A percentile compares a stretch with the other conserved stretches of the same genome.
Conservation (phyloP, 1,140 invertebrate species). For the Cydia splendana region DNA sequence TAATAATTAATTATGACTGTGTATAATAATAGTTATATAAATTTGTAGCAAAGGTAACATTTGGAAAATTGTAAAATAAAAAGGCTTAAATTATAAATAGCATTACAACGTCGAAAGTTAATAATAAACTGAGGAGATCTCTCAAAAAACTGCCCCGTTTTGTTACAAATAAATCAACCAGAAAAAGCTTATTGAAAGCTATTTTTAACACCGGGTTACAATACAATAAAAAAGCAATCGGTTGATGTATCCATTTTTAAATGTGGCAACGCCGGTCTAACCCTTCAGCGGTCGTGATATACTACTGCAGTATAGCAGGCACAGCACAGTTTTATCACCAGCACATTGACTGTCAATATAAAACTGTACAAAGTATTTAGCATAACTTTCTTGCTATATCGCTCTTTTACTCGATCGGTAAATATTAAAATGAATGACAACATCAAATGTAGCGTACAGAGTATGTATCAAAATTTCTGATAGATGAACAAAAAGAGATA, state of each 20-base stretch:
- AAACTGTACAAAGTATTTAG: background rate
- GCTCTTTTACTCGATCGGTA: no score
- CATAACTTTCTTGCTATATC: no score
- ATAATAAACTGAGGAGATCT: conserved; percentile 44
- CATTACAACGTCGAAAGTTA: conserved; percentile 26
- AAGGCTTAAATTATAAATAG: background rate
- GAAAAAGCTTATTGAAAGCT: conserved; percentile 59
- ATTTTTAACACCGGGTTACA: conserved; percentile 54
- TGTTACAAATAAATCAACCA: conserved; percentile 58
- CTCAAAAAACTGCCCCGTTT: conserved; percentile 44
- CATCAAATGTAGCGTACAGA: background rate
- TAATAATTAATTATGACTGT: background rate
- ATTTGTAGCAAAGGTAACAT: background rate
- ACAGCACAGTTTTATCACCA: background rate
- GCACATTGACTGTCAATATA: background rate
- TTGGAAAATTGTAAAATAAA: background rate
- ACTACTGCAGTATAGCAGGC: conserved; percentile 34
- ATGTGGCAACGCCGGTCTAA: conserved; percentile 50
- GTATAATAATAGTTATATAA: background rate
- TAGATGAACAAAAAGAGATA: no score
- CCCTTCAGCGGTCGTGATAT: conserved; percentile 61
- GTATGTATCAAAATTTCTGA: no score
- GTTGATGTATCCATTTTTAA: conserved; percentile 64
- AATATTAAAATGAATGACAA: background rate
- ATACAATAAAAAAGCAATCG: conserved; percentile 66